Conservation (phyloP, 2,888 invertebrate genomes). For the Hoplodrina ambigua region DNA sequence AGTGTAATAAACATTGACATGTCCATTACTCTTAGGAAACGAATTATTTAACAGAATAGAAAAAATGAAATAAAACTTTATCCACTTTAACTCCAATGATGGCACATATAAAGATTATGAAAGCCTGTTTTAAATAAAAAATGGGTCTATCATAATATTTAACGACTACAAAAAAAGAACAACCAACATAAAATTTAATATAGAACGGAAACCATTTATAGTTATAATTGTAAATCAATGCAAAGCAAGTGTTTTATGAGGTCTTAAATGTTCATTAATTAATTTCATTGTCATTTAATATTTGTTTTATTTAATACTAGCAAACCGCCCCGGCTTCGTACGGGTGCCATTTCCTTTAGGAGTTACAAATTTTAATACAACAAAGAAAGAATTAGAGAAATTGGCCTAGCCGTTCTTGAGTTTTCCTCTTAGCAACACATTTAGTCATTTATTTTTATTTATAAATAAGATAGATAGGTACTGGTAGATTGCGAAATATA, state of each 20-base stretch:
- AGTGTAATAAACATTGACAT: constrained; percentile 23
- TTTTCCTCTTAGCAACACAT: too few species aligned
- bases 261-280: constrained; percentile 17
- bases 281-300: background rate
- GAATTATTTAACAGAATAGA: constrained; percentile 5
- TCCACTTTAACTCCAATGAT: background rate
- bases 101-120: background rate
- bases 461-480: too few species aligned
- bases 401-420: too few species aligned
- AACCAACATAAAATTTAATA: background rate
- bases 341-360: too few species aligned
- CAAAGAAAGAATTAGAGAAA: too few species aligned
- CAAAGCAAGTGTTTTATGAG: constrained; percentile 23
- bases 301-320: background rate
- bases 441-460: too few species aligned
- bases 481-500: too few species aligned
- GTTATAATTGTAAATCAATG: constrained; percentile 39
- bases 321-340: too few species aligned
- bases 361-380: too few species aligned
- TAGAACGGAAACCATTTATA: constrained; percentile 30
- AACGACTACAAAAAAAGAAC: constrained; percentile 8
- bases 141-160: background rate
- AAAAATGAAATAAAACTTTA: background rate
- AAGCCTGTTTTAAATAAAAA: constrained; percentile 11
- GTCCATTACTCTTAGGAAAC: background rate